Evolutionary conservation across 2,113 vertebrate genomes (phyloP).

Genomic region (Melanerpes aurifrons): DNA sequence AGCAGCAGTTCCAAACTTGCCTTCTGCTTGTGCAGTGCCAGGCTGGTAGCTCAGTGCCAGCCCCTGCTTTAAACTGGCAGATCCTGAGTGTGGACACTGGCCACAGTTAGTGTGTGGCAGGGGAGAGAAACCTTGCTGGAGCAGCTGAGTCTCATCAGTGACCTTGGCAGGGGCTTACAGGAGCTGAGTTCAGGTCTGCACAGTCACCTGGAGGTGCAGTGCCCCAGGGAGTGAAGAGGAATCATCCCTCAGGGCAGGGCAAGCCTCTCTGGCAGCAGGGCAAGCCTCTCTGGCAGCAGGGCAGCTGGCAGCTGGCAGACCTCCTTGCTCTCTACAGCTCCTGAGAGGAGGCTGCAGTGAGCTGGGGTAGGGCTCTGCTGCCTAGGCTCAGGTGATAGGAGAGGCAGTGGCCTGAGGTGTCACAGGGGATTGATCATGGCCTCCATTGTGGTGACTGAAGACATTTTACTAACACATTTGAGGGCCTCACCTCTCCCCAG

Average conservation of each 20-base stretch:
- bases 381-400: too few relatives aligned
- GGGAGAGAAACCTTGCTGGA: not conserved
- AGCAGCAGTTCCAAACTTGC: not conserved
- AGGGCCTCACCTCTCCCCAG: too few relatives aligned
- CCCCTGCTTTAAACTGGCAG: not conserved
- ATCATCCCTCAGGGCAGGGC: not conserved
- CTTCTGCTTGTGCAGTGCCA: not conserved
- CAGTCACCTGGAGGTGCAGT: not conserved
- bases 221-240: slow-evolving; percentile 10
- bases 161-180: not conserved
- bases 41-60: not conserved
- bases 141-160: not conserved
- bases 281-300: not conserved
- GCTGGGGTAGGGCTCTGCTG: too few relatives aligned
- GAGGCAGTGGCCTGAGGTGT: too few relatives aligned
- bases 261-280: not conserved
- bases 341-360: too few relatives aligned
- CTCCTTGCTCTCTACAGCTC: too few relatives aligned
- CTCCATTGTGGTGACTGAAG: too few relatives aligned
- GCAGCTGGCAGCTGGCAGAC: not conserved
- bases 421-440: too few relatives aligned
- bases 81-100: not conserved
- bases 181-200: not conserved
- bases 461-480: too few relatives aligned
- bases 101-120: not conserved